Conservation (phyloP, 2,797 vertebrate species). For the Ctenopoma multispine region DNA sequence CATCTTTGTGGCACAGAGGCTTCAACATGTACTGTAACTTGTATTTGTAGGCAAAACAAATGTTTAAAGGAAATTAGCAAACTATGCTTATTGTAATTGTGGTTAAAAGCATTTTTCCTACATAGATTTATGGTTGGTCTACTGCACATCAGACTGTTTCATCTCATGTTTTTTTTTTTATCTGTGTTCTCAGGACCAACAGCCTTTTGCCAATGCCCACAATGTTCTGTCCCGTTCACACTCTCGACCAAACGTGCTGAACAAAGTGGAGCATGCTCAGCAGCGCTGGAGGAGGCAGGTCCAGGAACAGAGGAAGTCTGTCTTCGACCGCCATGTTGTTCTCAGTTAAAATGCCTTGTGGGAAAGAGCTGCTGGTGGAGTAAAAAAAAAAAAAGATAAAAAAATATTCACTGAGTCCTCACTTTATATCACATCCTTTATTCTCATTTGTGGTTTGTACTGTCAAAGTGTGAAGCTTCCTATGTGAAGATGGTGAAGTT, state of each 20-base stretch:
- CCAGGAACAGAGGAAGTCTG: conserved; percentile 97
- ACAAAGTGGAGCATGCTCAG: conserved; percentile 98
- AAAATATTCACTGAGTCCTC: conserved; percentile 56
- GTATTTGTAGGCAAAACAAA: conserved; percentile 10
- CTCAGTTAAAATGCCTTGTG: conserved; percentile 88
- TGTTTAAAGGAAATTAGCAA: too few relatives aligned
- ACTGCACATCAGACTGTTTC: neutral
- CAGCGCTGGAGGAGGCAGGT: conserved; percentile 99
- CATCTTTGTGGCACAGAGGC: conserved; percentile 1
- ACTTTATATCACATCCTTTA: conserved; percentile 45
- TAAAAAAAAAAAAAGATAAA: conserved; percentile 12
- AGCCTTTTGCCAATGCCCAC: conserved; percentile 96
- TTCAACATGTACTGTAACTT: neutral
- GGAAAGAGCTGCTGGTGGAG: conserved; percentile 38
- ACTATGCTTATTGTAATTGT: neutral
- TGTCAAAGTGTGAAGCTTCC: conserved; percentile 39
- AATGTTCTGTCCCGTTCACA: conserved; percentile 95
- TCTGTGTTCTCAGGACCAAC: conserved; percentile 91
- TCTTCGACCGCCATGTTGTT: conserved; percentile 98
- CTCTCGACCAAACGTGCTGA: conserved; percentile 93
- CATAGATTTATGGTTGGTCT: neutral
- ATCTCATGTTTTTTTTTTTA: neutral
- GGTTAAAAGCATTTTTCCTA: neutral
- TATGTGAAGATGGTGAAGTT: conserved; percentile 35
- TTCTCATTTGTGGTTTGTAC: conserved; percentile 60